A percentile compares a stretch with the other conserved stretches of the same genome.
Conservation (phyloP, 2,797 vertebrate genomes). For the Sarcophilus harrisii region DNA sequence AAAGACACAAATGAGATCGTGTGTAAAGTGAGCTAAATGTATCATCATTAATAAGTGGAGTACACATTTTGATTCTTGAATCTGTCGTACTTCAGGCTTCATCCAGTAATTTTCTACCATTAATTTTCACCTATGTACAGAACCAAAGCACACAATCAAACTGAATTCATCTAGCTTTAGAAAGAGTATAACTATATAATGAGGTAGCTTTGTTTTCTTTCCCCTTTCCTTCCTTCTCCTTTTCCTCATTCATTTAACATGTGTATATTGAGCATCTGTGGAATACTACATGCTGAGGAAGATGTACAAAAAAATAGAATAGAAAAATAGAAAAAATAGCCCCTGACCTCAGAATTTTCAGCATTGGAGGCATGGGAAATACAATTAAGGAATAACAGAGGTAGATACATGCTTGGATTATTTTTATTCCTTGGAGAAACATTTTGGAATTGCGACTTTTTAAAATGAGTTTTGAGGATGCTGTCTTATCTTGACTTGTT, state of each 20-base stretch:
- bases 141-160: neutral
- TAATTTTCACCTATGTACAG: neutral
- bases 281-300: neutral
- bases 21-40: neutral
- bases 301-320: neutral
- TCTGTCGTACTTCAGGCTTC: neutral
- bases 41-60: neutral
- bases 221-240: neutral
- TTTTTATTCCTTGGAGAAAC: neutral
- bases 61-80: neutral
- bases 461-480: neutral
- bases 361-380: neutral
- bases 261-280: neutral
- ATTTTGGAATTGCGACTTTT: neutral
- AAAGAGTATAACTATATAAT: neutral
- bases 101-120: neutral
- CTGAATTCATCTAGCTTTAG: neutral
- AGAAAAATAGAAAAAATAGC: too few species aligned
- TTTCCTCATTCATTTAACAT: conserved; percentile 5
- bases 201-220: neutral
- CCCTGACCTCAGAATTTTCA: neutral
- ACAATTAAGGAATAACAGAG: neutral
- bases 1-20: neutral
- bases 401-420: neutral
- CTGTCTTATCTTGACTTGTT: neutral